A percentile compares a stretch with the other conserved stretches of the same genome.
Evolutionary conservation across 1,140 invertebrate genomes (phyloP).

Genomic region (Tetraneura akinire): DNA sequence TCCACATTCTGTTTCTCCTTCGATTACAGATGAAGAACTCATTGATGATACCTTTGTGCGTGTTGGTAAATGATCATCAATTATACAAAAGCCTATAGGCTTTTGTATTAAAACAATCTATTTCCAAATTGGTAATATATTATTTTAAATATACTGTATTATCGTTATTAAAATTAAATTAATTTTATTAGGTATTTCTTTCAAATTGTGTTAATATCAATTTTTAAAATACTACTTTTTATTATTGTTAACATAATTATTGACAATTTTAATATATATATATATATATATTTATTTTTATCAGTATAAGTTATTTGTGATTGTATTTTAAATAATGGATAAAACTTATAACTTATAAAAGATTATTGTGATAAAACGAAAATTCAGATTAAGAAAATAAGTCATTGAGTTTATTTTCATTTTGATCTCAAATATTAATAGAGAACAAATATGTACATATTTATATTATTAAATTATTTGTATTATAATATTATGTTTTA

Average conservation of each 20-base stretch:
- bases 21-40: slow-evolving; percentile 83
- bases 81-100: slow-evolving; percentile 39
- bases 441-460: slow-evolving; percentile 11
- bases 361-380: neutral
- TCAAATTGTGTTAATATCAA: too few relatives aligned
- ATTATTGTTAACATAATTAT: too few relatives aligned
- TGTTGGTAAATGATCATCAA: slow-evolving; percentile 54
- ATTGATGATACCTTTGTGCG: slow-evolving; percentile 78
- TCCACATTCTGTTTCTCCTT: slow-evolving; percentile 76
- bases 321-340: neutral
- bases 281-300: neutral
- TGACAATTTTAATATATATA: too few relatives aligned
- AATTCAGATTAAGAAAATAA: slow-evolving; percentile 2
- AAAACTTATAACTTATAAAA: neutral
- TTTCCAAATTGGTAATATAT: slow-evolving; percentile 4
- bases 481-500: neutral
- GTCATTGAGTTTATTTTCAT: neutral
- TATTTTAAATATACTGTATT: neutral
- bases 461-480: neutral
- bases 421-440: slow-evolving; percentile 5
- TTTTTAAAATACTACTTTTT: too few relatives aligned
- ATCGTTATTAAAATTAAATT: too few relatives aligned
- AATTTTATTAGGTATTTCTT: too few relatives aligned
- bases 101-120: slow-evolving; percentile 26
- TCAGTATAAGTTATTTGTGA: neutral